These are phyloP conservation scores for Heliornis fulica DNA, from an alignment of 2,113 vertebrate species.

Conservation along the genomic window DNA sequence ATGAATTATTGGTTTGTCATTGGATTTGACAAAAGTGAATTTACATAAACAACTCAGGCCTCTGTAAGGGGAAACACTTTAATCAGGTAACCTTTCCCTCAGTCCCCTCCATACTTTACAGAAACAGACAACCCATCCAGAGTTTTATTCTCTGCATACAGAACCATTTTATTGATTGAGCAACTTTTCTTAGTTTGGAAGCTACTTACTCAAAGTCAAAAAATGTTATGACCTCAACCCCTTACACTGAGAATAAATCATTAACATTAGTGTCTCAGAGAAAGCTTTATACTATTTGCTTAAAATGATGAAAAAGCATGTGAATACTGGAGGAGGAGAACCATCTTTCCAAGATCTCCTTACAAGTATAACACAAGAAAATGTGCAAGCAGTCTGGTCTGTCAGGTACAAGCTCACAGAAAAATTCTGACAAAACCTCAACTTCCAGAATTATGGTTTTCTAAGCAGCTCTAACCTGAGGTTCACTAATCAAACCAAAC, in stretches of 20 bases:
- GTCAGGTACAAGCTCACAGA: background rate
- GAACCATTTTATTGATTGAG: constrained; percentile 31
- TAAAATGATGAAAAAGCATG: background rate
- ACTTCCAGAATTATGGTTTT: background rate
- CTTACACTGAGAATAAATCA: background rate
- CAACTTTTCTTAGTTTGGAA: background rate
- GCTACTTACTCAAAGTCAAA: constrained; percentile 37
- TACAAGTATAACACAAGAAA: accelerated
- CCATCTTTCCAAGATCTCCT: background rate
- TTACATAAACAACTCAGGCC: background rate
- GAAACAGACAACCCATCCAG: background rate
- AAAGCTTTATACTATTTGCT: background rate
- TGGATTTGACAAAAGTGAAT: constrained; percentile 35
- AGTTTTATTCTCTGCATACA: constrained; percentile 10
- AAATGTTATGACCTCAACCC: constrained; percentile 17
- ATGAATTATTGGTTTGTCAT: constrained; percentile 58
- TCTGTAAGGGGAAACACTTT: background rate
- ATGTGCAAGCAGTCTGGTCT: background rate
- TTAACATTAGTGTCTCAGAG: background rate
- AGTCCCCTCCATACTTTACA: background rate
- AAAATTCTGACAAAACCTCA: background rate
- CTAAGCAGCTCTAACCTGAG: background rate
- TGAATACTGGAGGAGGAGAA: background rate
- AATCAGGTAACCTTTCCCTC: background rate
- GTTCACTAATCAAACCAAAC: background rate